These are phyloP conservation scores for Cantharis flavilabris DNA, from an alignment of 2,888 invertebrate species.

Conservation along the genomic window DNA sequence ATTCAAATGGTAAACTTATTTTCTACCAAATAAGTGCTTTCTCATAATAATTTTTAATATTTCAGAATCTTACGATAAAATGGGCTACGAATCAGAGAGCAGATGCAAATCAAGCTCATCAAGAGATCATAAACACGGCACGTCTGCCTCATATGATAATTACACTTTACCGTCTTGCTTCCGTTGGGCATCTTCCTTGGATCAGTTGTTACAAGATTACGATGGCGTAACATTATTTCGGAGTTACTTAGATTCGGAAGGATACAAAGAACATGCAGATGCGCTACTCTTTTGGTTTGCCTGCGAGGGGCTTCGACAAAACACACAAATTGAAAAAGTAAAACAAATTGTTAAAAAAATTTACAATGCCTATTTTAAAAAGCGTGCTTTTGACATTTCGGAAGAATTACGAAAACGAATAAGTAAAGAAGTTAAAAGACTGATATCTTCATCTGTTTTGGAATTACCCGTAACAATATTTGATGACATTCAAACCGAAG, in stretches of 20 bases:
- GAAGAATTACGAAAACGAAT: constrained; percentile 71
- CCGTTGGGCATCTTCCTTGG: constrained; percentile 87
- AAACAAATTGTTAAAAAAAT: constrained; percentile 81
- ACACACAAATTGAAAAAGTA: constrained; percentile 72
- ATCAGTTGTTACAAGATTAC: constrained; percentile 83
- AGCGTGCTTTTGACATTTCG: constrained; percentile 72
- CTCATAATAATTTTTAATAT: background rate
- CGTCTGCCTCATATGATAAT: constrained; percentile 47
- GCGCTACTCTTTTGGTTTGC: constrained; percentile 93
- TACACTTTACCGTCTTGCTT: constrained; percentile 73
- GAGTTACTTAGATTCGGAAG: constrained; percentile 79
- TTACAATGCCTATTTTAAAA: constrained; percentile 59
- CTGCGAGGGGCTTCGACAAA: constrained; percentile 83
- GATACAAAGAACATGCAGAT: constrained; percentile 72
- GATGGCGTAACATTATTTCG: constrained; percentile 89
- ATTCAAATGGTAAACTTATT: constrained; percentile 40
- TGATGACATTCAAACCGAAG: constrained; percentile 69
- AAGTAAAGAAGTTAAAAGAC: constrained; percentile 71
- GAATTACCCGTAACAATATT: constrained; percentile 70
- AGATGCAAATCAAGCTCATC: constrained; percentile 58
- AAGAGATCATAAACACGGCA: constrained; percentile 39
- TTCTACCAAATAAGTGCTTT: background rate
- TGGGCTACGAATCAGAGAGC: constrained; percentile 50
- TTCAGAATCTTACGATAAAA: constrained; percentile 32
- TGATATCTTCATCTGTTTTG: constrained; percentile 72